Conservation (phyloP, 2,797 vertebrate species). For the Arrhamphus sclerolepis region DNA sequence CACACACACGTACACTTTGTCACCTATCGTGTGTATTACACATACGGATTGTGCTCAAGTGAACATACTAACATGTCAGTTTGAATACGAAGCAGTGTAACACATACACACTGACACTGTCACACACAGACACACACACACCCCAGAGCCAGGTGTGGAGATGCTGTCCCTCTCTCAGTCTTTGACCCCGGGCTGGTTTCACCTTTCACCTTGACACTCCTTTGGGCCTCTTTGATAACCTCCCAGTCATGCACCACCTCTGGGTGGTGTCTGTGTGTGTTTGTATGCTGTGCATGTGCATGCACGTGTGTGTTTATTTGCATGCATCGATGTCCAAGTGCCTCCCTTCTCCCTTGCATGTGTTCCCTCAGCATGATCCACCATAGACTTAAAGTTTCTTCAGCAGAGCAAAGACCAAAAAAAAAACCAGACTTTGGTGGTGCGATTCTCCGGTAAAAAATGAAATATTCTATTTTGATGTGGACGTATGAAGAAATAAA, state of each 20-base stretch:
- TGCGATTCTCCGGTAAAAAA: too few relatives aligned
- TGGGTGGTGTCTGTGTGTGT: slow-evolving; percentile 66
- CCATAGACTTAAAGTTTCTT: slow-evolving; percentile 53
- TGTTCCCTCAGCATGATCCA: slow-evolving; percentile 67
- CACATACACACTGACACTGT: slow-evolving; percentile 20
- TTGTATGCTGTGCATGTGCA: slow-evolving; percentile 33
- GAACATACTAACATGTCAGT: slow-evolving; percentile 38
- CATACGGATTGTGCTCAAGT: slow-evolving; percentile 13
- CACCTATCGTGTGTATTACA: slow-evolving; percentile 15
- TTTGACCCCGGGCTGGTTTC: slow-evolving; percentile 62
- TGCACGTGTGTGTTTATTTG: slow-evolving; percentile 43
- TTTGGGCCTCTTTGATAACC: slow-evolving; percentile 74
- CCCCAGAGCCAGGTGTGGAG: slow-evolving; percentile 73
- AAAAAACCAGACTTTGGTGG: neutral
- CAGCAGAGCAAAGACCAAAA: slow-evolving; percentile 30
- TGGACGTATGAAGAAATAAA: too few relatives aligned
- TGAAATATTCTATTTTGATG: too few relatives aligned
- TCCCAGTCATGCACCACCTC: slow-evolving; percentile 58
- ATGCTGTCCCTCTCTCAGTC: slow-evolving; percentile 68
- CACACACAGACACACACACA: slow-evolving; percentile 54
- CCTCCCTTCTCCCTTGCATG: slow-evolving; percentile 56
- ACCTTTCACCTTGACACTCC: slow-evolving; percentile 60
- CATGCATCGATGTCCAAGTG: slow-evolving; percentile 27
- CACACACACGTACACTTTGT: slow-evolving; percentile 8
- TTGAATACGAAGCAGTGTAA: slow-evolving; percentile 8